Conservation (phyloP, 2,113 vertebrate species). For the Tachysurus fulvidraco region DNA sequence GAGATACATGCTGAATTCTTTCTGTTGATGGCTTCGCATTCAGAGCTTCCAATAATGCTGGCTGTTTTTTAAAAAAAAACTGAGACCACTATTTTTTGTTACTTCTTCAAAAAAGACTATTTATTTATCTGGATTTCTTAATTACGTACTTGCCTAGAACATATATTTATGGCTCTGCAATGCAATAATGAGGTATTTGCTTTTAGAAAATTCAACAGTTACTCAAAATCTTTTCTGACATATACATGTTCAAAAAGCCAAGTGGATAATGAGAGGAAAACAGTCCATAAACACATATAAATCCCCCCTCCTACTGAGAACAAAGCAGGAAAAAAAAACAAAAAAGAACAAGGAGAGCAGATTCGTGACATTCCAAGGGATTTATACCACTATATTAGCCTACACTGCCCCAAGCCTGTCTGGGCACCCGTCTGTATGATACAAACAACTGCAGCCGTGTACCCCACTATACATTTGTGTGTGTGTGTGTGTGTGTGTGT, state of each 20-base stretch:
- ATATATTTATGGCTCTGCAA: neutral
- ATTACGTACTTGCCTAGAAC: neutral
- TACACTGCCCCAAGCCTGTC: constrained; percentile 55
- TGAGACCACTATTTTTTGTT: neutral
- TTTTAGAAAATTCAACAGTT: neutral
- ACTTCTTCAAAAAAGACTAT: neutral
- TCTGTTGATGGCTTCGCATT: constrained; percentile 61
- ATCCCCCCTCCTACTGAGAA: neutral
- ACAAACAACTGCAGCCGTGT: constrained; percentile 48
- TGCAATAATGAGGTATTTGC: neutral
- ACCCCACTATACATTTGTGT: neutral
- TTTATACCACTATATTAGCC: constrained; percentile 67
- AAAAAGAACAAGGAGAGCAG: constrained; percentile 35
- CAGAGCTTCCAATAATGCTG: constrained; percentile 51
- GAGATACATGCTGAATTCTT: constrained; percentile 67
- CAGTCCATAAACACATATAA: neutral
- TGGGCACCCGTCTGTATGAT: constrained; percentile 30
- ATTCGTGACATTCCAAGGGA: constrained; percentile 67
- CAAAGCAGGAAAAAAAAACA: constrained; percentile 1
- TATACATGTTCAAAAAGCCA: neutral
- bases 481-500: constrained; percentile 7
- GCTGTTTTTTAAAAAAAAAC: constrained; percentile 31
- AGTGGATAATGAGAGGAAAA: neutral
- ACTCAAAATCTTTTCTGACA: constrained; percentile 36
- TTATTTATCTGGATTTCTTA: neutral